Evolutionary conservation across 2,113 vertebrate genomes (phyloP).

Genomic region (Crotalus helleri): DNA sequence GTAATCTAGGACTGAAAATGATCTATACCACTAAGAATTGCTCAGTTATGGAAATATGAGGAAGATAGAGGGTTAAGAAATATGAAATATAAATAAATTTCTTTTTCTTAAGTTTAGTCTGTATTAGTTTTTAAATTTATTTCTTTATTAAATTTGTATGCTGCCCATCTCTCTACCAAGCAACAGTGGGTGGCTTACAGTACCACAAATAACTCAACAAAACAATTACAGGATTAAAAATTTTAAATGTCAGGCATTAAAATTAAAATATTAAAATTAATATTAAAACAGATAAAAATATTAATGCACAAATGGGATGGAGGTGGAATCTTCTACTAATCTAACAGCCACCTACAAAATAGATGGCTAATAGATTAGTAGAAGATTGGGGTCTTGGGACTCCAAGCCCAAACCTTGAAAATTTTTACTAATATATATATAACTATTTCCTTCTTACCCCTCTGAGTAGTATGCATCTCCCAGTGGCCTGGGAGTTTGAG

Average conservation of each 20-base stretch:
- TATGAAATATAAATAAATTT: no score
- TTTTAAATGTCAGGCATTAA: neutral
- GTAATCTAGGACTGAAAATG: neutral
- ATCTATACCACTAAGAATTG: neutral
- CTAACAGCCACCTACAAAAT: no score
- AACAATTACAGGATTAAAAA: neutral
- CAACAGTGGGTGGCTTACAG: neutral
- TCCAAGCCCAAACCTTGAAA: no score
- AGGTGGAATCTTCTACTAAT: neutral
- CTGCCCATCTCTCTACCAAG: neutral
- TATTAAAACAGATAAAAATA: neutral
- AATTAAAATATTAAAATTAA: neutral
- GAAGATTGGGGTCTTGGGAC: no score
- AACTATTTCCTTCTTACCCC: neutral
- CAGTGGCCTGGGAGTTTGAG: neutral
- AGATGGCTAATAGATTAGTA: no score
- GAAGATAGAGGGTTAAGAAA: no score
- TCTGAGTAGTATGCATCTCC: neutral
- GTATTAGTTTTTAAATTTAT: neutral
- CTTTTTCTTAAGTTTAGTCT: no score
- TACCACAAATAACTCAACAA: neutral
- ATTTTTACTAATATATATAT: no score
- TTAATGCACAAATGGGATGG: neutral
- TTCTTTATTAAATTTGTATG: neutral
- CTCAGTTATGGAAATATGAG: neutral